Conservation (phyloP, 2,888 invertebrate genomes). For the Psylliodes chrysocephalus region DNA sequence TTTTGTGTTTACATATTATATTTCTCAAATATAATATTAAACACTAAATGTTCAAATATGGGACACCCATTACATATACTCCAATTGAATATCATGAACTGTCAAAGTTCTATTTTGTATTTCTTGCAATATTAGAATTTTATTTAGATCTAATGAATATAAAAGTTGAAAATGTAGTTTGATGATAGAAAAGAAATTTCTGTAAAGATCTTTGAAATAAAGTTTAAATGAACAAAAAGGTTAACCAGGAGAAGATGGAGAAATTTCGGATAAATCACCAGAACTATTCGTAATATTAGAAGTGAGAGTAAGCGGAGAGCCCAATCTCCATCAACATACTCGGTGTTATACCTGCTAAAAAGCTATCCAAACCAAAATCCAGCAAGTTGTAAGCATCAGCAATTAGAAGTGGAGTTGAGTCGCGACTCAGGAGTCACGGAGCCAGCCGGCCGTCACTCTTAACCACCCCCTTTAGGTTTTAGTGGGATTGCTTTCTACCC, state of each 20-base stretch:
- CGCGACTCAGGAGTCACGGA: slow-evolving; percentile 35
- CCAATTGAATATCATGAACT: too few relatives aligned
- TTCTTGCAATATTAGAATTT: too few relatives aligned
- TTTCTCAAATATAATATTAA: too few relatives aligned
- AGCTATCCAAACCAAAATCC: slow-evolving; percentile 37
- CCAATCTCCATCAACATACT: slow-evolving; percentile 41
- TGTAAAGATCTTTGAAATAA: too few relatives aligned
- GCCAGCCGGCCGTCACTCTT: slow-evolving; percentile 32
- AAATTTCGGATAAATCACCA: slow-evolving; percentile 10
- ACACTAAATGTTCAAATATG: too few relatives aligned
- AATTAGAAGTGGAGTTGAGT: slow-evolving; percentile 56
- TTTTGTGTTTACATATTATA: too few relatives aligned
- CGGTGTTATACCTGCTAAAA: slow-evolving; percentile 37
- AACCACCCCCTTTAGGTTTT: slow-evolving; percentile 50
- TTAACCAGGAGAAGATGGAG: not conserved
- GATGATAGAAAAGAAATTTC: too few relatives aligned
- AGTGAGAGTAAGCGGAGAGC: slow-evolving; percentile 24
- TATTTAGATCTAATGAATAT: too few relatives aligned
- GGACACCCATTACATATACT: too few relatives aligned
- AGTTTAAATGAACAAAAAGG: not conserved
- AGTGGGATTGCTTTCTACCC: slow-evolving; percentile 60
- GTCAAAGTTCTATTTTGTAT: too few relatives aligned
- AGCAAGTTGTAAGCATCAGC: slow-evolving; percentile 46
- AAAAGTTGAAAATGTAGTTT: too few relatives aligned
- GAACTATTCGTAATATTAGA: slow-evolving; percentile 29